These are phyloP conservation scores for Amblyornis subalaris DNA, from an alignment of 2,113 vertebrate species.

Conservation along the genomic window DNA sequence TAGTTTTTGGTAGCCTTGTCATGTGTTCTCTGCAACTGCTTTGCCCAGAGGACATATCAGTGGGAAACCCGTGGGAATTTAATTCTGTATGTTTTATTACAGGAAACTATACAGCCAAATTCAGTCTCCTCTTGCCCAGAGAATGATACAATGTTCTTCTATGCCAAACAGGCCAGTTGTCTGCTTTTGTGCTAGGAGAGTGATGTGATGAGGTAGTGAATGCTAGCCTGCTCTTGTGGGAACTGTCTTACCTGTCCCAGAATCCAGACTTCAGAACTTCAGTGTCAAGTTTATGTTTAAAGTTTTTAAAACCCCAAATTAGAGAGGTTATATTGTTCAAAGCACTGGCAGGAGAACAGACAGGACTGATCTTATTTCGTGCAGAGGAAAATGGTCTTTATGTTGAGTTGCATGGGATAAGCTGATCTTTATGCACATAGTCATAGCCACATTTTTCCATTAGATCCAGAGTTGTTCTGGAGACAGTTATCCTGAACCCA, in stretches of 20 bases:
- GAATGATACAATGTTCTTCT: background rate
- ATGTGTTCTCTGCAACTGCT: background rate
- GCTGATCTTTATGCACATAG: background rate
- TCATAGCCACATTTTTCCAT: background rate
- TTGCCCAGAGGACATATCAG: background rate
- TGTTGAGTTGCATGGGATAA: background rate
- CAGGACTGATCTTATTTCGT: background rate
- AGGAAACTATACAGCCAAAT: background rate
- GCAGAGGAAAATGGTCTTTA: background rate
- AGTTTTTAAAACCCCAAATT: background rate
- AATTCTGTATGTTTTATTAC: background rate
- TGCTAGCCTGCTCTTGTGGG: background rate
- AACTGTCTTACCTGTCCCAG: background rate
- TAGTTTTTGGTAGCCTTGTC: background rate
- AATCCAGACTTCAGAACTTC: background rate
- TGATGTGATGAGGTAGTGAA: background rate
- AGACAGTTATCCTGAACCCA: background rate
- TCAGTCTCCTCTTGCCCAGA: background rate
- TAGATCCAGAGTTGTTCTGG: background rate
- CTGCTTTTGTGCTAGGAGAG: background rate
- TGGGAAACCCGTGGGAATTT: background rate
- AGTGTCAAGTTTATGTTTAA: background rate
- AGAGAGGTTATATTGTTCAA: background rate
- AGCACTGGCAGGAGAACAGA: background rate
- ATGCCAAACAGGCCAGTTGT: background rate